A percentile compares a stretch with the other conserved stretches of the same genome.
Conservation (phyloP, 2,797 vertebrate species). For the Cottoperca gobio region DNA sequence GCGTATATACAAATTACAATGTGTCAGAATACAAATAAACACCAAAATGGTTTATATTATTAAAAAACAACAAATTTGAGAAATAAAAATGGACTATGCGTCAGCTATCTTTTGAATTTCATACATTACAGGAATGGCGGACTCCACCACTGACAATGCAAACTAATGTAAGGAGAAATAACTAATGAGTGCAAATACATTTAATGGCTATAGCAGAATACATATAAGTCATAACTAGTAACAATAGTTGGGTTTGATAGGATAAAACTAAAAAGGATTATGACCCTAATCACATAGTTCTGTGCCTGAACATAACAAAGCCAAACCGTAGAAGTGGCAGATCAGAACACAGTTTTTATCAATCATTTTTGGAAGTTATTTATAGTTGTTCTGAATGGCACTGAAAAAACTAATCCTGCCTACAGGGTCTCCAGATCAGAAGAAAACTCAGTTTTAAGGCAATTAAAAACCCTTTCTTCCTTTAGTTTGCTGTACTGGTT, state of each 20-base stretch:
- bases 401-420: not conserved
- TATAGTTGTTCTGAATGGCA: not conserved
- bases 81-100: no score
- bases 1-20: not conserved
- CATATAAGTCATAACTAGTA: not conserved
- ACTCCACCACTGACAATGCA: not conserved
- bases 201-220: not conserved
- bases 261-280: not conserved
- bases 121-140: not conserved
- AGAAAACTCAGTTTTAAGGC: not conserved
- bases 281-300: not conserved
- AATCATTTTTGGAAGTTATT: not conserved
- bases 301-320: not conserved
- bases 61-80: no score
- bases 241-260: not conserved
- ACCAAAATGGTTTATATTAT: not conserved
- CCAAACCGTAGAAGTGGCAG: not conserved
- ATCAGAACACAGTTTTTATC: not conserved
- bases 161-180: not conserved
- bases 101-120: not conserved
- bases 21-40: no score
- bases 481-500: not conserved
- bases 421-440: not conserved
- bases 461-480: not conserved
- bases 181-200: not conserved